These are phyloP conservation scores for Lasaia peninsularis DNA, from an alignment of 1,140 invertebrate genomes.

Conservation along the genomic window DNA sequence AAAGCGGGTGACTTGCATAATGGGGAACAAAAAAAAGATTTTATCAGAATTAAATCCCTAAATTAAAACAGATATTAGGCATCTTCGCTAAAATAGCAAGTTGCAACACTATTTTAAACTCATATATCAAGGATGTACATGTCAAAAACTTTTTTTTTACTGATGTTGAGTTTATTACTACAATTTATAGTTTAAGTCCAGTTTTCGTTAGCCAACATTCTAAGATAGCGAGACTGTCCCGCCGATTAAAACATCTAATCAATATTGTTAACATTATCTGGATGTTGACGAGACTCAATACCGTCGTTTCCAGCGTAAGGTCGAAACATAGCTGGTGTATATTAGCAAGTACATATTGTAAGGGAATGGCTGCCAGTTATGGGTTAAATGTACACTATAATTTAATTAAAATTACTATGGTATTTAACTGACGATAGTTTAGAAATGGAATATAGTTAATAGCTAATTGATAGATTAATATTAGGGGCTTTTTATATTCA, in stretches of 20 bases:
- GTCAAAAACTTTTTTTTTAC: too few relatives aligned
- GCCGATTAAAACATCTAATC: conserved; percentile 2
- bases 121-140: too few relatives aligned
- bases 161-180: too few relatives aligned
- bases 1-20: not conserved
- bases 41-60: too few relatives aligned
- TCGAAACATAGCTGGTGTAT: conserved; percentile 3
- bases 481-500: conserved; percentile 61
- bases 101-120: too few relatives aligned
- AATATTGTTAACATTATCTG: not conserved
- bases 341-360: conserved; percentile 4
- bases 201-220: not conserved
- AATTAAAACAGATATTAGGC: too few relatives aligned
- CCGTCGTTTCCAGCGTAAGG: not conserved
- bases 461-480: conserved; percentile 66
- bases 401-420: conserved; percentile 48
- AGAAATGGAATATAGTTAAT: conserved; percentile 61
- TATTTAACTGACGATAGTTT: conserved; percentile 65
- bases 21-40: not conserved
- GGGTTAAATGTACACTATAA: conserved; percentile 5
- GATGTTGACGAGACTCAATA: not conserved
- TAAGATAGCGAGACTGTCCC: not conserved
- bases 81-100: too few relatives aligned
- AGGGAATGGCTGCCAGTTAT: conserved; percentile 9
- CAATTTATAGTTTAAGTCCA: too few relatives aligned